phyloP scores from a whole-genome alignment of 2,888 invertebrate species.

The Sesia bembeciformis region DNA sequence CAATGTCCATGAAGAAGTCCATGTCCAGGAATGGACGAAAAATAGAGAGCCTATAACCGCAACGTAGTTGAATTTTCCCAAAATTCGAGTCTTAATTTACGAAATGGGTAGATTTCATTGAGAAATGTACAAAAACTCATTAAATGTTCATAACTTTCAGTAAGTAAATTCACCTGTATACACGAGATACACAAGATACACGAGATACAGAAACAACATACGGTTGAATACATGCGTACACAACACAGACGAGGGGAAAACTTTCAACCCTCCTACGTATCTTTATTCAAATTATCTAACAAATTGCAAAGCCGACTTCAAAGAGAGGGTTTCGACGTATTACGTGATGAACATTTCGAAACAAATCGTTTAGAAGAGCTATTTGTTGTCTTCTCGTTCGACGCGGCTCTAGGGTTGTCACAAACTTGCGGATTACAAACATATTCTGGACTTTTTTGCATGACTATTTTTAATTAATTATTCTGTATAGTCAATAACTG shows the following conservation, averaged over 20 bases:
- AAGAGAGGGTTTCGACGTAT: constrained; percentile 15
- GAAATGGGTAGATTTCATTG: too few relatives aligned
- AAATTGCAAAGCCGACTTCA: constrained; percentile 34
- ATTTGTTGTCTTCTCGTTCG: constrained; percentile 15
- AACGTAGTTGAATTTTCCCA: too few relatives aligned
- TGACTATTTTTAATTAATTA: too few relatives aligned
- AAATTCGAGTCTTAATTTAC: too few relatives aligned
- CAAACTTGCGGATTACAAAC: background rate
- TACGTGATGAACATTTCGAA: constrained; percentile 38
- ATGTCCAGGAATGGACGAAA: too few relatives aligned
- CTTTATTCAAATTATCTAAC: constrained; percentile 38
- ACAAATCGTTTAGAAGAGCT: constrained; percentile 29
- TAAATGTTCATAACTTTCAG: background rate
- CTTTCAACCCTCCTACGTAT: constrained; percentile 5
- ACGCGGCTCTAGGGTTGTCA: background rate
- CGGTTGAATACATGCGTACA: background rate
- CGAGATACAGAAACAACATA: background rate
- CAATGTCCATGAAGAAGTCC: too few relatives aligned
- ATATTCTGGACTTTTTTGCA: too few relatives aligned
- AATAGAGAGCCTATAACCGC: too few relatives aligned
- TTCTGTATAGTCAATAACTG: too few relatives aligned
- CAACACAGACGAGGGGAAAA: background rate
- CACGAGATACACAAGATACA: background rate
- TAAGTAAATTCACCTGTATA: background rate
- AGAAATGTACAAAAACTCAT: too few relatives aligned